These are phyloP conservation scores for Lithophane semibrunnea DNA, from an alignment of 2,888 invertebrate genomes.

Conservation along the genomic window DNA sequence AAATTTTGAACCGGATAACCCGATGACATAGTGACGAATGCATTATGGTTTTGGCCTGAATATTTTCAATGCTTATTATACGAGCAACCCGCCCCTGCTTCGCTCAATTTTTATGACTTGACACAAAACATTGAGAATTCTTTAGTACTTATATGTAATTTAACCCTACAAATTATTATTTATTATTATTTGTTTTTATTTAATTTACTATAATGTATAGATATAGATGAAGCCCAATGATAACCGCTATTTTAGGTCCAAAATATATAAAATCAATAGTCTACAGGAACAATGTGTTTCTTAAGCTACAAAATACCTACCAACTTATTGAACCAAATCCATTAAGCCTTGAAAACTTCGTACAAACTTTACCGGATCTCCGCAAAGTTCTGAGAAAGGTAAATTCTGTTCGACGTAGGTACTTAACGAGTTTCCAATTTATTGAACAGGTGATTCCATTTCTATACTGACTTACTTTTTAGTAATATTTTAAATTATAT, in stretches of 20 bases:
- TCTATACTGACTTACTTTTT: background rate
- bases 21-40: background rate
- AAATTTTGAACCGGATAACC: background rate
- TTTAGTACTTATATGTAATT: background rate
- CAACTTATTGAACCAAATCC: constrained; percentile 52
- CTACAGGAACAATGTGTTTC: constrained; percentile 9
- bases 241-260: background rate
- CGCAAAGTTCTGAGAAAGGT: constrained; percentile 29
- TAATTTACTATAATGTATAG: no score
- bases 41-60: background rate
- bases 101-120: background rate
- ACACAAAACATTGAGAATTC: background rate
- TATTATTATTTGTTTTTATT: no score
- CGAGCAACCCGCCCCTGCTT: no score
- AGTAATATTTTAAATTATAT: background rate
- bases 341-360: constrained; percentile 55
- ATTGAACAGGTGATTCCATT: constrained; percentile 1
- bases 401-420: constrained; percentile 29
- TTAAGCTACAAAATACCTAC: constrained; percentile 16
- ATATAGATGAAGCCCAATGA: background rate
- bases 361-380: constrained; percentile 39
- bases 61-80: no score
- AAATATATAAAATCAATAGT: background rate
- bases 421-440: constrained; percentile 53
- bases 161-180: no score